These are phyloP conservation scores for Habropoda laboriosa DNA, from an alignment of 1,140 invertebrate species.

Conservation along the genomic window DNA sequence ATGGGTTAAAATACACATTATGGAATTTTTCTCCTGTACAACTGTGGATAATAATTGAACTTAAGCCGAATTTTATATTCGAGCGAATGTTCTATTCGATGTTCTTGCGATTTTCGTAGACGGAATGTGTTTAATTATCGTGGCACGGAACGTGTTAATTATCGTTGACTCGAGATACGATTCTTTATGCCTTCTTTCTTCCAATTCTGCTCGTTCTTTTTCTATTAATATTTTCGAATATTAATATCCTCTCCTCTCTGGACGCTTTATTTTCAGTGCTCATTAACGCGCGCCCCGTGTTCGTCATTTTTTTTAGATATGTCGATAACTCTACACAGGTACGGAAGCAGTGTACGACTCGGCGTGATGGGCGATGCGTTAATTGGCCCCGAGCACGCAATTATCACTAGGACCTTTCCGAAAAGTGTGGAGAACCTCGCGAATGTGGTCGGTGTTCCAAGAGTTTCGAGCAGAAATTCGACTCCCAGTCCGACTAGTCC, in stretches of 20 bases:
- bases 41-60: too few relatives aligned
- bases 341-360: constrained; percentile 85
- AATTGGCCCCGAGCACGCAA: constrained; percentile 84
- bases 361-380: constrained; percentile 90
- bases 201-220: too few relatives aligned
- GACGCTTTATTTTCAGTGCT: background rate
- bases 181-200: background rate
- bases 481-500: constrained; percentile 70
- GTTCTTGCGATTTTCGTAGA: too few relatives aligned
- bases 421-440: constrained; percentile 81
- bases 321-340: constrained; percentile 89
- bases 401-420: constrained; percentile 81
- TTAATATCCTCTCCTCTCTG: background rate
- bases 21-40: too few relatives aligned
- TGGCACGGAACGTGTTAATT: background rate
- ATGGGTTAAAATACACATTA: too few relatives aligned
- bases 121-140: too few relatives aligned
- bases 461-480: constrained; percentile 67
- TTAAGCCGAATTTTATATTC: too few relatives aligned
- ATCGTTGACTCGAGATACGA: background rate
- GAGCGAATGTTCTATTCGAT: too few relatives aligned
- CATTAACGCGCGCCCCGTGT: background rate
- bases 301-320: constrained; percentile 82
- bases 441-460: constrained; percentile 75
- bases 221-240: background rate